phyloP scores from a whole-genome alignment of 2,888 invertebrate genomes.

The Conomelus anceps region DNA sequence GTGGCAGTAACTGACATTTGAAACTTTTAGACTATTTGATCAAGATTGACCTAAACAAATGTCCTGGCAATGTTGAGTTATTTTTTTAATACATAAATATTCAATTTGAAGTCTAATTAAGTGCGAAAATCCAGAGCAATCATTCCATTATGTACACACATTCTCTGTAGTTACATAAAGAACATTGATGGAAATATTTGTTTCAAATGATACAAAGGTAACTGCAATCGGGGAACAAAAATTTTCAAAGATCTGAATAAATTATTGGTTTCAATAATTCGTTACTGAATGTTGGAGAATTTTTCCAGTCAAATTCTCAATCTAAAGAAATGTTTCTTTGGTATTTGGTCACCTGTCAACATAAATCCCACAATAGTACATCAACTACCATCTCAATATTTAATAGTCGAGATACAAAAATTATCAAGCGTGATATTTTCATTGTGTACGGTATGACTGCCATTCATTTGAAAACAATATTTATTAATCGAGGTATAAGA shows the following conservation, averaged over 20 bases:
- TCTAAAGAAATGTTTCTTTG: background rate
- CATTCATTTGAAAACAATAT: too few species aligned
- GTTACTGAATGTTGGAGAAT: background rate
- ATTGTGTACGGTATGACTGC: too few species aligned
- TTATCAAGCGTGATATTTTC: background rate
- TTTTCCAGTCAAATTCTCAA: background rate
- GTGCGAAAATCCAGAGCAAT: background rate
- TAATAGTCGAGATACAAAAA: background rate
- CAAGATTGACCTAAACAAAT: background rate
- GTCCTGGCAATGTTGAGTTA: background rate
- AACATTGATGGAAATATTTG: background rate
- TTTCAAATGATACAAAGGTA: background rate
- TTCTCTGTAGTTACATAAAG: background rate
- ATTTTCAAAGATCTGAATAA: background rate
- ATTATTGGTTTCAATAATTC: background rate
- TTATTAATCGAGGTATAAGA: too few species aligned
- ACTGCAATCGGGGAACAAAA: background rate
- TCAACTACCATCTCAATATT: background rate
- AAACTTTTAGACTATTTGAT: background rate
- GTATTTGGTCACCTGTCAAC: background rate
- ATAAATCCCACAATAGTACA: background rate
- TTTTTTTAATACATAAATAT: background rate
- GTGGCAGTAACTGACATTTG: background rate
- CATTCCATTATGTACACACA: background rate
- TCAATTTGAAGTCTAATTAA: background rate